Evolutionary conservation across 1,140 invertebrate species (phyloP).

Genomic region (Polyergus mexicanus): DNA sequence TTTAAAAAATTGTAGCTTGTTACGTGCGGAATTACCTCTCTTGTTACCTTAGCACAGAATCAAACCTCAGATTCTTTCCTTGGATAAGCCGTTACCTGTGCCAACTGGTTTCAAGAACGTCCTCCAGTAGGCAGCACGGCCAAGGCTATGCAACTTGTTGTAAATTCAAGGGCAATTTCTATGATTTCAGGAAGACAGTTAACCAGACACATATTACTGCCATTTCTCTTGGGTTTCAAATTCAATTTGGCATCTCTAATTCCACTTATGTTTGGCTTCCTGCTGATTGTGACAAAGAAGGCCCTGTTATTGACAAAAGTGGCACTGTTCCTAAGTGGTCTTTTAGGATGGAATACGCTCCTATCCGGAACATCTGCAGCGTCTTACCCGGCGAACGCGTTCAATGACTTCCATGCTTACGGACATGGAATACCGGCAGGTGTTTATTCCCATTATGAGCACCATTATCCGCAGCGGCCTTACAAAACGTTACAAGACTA

Average conservation of each 20-base stretch:
- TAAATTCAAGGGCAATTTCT: slow-evolving; percentile 64
- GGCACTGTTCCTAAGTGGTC: slow-evolving; percentile 89
- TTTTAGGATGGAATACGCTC: slow-evolving; percentile 87
- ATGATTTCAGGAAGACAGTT: slow-evolving; percentile 89
- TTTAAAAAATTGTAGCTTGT: slow-evolving; percentile 31
- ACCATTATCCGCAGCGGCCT: slow-evolving; percentile 69
- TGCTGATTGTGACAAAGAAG: slow-evolving; percentile 91
- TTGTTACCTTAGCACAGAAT: slow-evolving; percentile 54
- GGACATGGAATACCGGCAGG: slow-evolving; percentile 54
- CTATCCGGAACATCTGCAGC: slow-evolving; percentile 57
- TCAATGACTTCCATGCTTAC: slow-evolving; percentile 58
- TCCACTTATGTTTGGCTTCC: slow-evolving; percentile 90
- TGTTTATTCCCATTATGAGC: slow-evolving; percentile 67
- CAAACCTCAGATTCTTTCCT: slow-evolving; percentile 67
- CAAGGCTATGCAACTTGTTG: slow-evolving; percentile 74
- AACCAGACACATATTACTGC: slow-evolving; percentile 89
- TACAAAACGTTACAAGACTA: slow-evolving; percentile 59
- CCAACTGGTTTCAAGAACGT: slow-evolving; percentile 61
- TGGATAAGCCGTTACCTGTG: slow-evolving; percentile 26
- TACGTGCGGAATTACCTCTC: slow-evolving; percentile 9
- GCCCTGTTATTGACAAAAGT: slow-evolving; percentile 91
- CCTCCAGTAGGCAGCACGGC: slow-evolving; percentile 82
- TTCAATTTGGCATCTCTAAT: slow-evolving; percentile 91
- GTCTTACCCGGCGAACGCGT: slow-evolving; percentile 53
- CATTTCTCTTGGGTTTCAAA: slow-evolving; percentile 91